A percentile compares a stretch with the other conserved stretches of the same genome.
These are phyloP conservation scores for Glaucopsyche alexis DNA, from an alignment of 2,888 invertebrate genomes.

Conservation along the genomic window DNA sequence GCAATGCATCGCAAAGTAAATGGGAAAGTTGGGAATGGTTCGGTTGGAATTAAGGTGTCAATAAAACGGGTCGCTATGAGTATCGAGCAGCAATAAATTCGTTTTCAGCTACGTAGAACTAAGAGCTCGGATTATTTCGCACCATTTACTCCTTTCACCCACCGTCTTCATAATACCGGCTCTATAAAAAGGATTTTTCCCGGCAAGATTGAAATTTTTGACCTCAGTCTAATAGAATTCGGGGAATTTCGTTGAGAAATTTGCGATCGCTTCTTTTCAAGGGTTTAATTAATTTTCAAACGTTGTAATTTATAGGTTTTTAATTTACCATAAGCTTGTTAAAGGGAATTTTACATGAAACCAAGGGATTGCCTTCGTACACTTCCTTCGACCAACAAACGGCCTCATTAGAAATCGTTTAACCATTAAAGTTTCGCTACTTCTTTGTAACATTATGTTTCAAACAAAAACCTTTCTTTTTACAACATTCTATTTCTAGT, in stretches of 20 bases:
- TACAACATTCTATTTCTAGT: neutral
- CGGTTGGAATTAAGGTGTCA: conserved; percentile 61
- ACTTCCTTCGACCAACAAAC: neutral
- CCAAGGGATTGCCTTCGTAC: neutral
- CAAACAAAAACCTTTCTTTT: neutral
- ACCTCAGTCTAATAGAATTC: conserved; percentile 61
- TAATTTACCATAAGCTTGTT: conserved; percentile 10
- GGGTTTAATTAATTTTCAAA: conserved; percentile 29
- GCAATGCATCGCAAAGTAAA: conserved; percentile 32
- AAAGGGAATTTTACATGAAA: neutral
- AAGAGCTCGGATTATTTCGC: conserved; percentile 77
- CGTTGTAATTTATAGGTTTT: neutral
- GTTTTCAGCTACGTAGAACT: conserved; percentile 73
- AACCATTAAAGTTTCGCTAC: neutral
- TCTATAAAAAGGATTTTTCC: conserved; percentile 65
- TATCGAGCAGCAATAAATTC: conserved; percentile 74
- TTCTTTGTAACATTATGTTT: neutral
- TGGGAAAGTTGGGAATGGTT: conserved; percentile 33
- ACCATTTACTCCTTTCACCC: conserved; percentile 76
- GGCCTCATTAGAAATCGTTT: conserved; percentile 5
- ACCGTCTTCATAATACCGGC: conserved; percentile 70
- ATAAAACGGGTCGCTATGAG: conserved; percentile 61
- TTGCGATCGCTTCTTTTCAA: conserved; percentile 29
- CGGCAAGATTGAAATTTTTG: conserved; percentile 63
- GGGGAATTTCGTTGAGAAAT: conserved; percentile 41